Evolutionary conservation across 2,888 invertebrate genomes (phyloP), one percentile per base, ranked within the genome.

Genomic region (Choristoneura rosaceana): DNA sequence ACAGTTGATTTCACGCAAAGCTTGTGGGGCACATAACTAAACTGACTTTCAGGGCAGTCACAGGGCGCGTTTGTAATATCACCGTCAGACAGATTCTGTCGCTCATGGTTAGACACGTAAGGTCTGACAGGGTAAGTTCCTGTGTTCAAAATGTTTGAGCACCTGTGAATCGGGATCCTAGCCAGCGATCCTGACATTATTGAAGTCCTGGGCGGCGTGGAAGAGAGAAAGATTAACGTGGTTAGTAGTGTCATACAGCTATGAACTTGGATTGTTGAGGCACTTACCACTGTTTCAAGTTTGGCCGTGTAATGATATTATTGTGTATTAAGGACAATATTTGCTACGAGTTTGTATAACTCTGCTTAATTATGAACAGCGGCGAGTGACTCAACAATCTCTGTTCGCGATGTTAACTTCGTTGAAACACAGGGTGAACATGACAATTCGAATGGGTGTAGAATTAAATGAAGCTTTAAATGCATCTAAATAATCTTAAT

Each of bases 101-200:
- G 38, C 9, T 38, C 0, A 12, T 3, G 34, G 60, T 9, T 38
- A 9, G 41, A 17, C 4, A 41, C 4, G 7, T 8, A 43, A 12
- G 17, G 45, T 3, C 62, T 45, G 55, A 3, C 4, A 12, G 25
- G 55, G 17, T 25, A 55, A 25, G n/a, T 17, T 25, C 25, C 55
- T 55, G 55, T 25, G 55, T 66, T 80, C 78, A 81, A 76, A 70
- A 79, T 77, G 52, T 86, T 79, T 77, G 83, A 82, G 84, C 91
- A 94, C 94, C 94, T 94, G 94, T 94, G 94, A 77, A 94, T 94
- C 17, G 94, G 94, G 82, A 94, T 91, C 86, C 94, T 81, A 59
- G 94, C 92, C 79, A 94, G 86, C 78, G 93, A 94, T 75, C 93
- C 93, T 3, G 93, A 92, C 90, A 93, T 93, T 74, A 93, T 89